A percentile compares a stretch with the other conserved stretches of the same genome.
These are phyloP conservation scores for Ochropleura leucogaster DNA, from an alignment of 2,888 invertebrate genomes.

Conservation along the genomic window DNA sequence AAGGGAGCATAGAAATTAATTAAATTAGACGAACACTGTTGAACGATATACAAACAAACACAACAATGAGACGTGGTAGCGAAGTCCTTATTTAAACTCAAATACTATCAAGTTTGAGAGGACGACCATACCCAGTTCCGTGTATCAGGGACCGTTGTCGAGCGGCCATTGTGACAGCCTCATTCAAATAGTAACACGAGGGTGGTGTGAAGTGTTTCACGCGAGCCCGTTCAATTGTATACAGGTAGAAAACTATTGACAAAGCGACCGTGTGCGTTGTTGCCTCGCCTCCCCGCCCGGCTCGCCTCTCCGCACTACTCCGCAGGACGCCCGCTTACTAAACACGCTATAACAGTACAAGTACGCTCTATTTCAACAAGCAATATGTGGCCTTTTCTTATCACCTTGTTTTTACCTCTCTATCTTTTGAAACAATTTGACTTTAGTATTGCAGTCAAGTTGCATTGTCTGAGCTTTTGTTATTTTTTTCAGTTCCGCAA, in stretches of 20 bases:
- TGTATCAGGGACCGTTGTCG: conserved; percentile 58
- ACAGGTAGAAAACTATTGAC: conserved; percentile 70
- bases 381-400: conserved; percentile 57
- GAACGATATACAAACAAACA: conserved; percentile 22
- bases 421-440: conserved; percentile 37
- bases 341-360: conserved; percentile 60
- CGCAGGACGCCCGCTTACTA: conserved; percentile 60
- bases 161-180: conserved; percentile 58
- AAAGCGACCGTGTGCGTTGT: conserved; percentile 54
- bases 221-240: conserved; percentile 56
- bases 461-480: conserved; percentile 31
- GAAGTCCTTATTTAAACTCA: conserved; percentile 31
- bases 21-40: conserved; percentile 28
- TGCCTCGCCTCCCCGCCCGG: conserved; percentile 33
- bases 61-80: conserved; percentile 19
- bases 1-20: conserved; percentile 30
- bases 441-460: conserved; percentile 18
- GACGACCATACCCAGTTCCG: conserved; percentile 55
- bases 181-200: conserved; percentile 63
- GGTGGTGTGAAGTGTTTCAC: conserved; percentile 64
- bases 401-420: conserved; percentile 45
- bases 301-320: conserved; percentile 51
- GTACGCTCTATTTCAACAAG: conserved; percentile 62
- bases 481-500: conserved; percentile 26
- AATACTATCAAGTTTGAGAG: conserved; percentile 54